Percentiles rank a stretch among this genome's conserved stretches.
phyloP scores from a whole-genome alignment of 2,797 vertebrate genomes.

The Danio jaintianensis region DNA sequence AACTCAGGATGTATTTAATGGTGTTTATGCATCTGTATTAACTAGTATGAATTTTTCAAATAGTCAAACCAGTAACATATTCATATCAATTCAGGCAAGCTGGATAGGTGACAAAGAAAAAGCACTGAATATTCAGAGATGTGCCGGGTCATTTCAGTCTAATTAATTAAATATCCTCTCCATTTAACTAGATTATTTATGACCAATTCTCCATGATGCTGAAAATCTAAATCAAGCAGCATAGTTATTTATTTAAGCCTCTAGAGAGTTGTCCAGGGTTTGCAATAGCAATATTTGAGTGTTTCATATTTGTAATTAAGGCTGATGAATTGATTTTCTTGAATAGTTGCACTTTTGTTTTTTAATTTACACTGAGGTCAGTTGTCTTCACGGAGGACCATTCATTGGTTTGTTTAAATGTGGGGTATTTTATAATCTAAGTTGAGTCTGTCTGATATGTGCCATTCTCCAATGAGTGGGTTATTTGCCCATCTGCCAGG shows the following conservation, averaged over 20 bases:
- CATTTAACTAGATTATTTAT: constrained; percentile 49
- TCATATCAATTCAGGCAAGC: background rate
- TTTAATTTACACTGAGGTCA: constrained; percentile 3
- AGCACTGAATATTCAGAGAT: constrained; percentile 22
- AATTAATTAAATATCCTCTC: constrained; percentile 32
- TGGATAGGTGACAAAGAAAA: constrained; percentile 10
- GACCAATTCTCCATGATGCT: constrained; percentile 15
- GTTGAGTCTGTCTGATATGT: constrained; percentile 17
- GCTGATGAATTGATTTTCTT: constrained; percentile 32
- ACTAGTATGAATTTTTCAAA: background rate
- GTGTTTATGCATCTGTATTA: background rate
- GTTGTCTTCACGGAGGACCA: constrained; percentile 20
- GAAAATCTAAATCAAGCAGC: constrained; percentile 29
- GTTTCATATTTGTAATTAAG: constrained; percentile 22
- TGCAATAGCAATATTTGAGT: constrained; percentile 17
- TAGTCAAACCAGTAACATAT: background rate
- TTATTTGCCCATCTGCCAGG: constrained; percentile 47
- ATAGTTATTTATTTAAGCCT: constrained; percentile 26
- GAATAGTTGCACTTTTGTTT: background rate
- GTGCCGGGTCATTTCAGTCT: constrained; percentile 20
- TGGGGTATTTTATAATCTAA: background rate
- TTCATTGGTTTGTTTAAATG: constrained; percentile 7
- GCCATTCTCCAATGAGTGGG: constrained; percentile 27
- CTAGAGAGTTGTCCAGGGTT: constrained; percentile 21
- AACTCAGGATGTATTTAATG: background rate